These are phyloP conservation scores for Cosmia pyralina DNA, from an alignment of 2,888 invertebrate species.

Conservation along the genomic window DNA sequence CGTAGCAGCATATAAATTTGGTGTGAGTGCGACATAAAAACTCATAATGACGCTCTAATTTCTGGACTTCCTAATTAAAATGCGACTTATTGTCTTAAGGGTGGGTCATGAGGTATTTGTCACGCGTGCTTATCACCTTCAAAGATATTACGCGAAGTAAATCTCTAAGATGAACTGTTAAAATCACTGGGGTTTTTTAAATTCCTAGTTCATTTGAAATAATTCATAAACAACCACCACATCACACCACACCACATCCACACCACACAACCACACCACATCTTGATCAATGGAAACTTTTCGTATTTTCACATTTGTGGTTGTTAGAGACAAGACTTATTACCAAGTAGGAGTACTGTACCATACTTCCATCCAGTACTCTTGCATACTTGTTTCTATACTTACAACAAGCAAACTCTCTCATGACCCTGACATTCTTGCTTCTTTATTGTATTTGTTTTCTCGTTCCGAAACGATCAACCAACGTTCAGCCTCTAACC, in stretches of 20 bases:
- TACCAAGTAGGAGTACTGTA: background rate
- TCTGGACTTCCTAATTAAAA: slow-evolving; percentile 53
- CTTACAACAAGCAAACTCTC: background rate
- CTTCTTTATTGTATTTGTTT: background rate
- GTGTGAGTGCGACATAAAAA: slow-evolving; percentile 43
- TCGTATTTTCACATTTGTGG: background rate
- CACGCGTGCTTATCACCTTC: slow-evolving; percentile 4
- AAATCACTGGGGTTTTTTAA: no score
- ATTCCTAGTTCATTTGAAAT: background rate
- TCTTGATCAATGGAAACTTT: background rate
- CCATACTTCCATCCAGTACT: background rate
- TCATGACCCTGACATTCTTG: background rate
- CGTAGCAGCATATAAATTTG: slow-evolving; percentile 24
- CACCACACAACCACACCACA: no score
- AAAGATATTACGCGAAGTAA: background rate
- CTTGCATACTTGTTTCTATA: no score
- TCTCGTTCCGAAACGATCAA: background rate
- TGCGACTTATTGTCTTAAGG: slow-evolving; percentile 21
- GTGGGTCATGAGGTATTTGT: slow-evolving; percentile 24
- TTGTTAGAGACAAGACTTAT: background rate
- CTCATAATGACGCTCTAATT: slow-evolving; percentile 35
- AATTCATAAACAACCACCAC: background rate
- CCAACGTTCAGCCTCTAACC: background rate
- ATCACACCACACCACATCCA: no score
- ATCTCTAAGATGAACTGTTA: slow-evolving; percentile 13